Evolutionary conservation across 2,888 invertebrate genomes (phyloP).

Genomic region (Cephus sareptanus): DNA sequence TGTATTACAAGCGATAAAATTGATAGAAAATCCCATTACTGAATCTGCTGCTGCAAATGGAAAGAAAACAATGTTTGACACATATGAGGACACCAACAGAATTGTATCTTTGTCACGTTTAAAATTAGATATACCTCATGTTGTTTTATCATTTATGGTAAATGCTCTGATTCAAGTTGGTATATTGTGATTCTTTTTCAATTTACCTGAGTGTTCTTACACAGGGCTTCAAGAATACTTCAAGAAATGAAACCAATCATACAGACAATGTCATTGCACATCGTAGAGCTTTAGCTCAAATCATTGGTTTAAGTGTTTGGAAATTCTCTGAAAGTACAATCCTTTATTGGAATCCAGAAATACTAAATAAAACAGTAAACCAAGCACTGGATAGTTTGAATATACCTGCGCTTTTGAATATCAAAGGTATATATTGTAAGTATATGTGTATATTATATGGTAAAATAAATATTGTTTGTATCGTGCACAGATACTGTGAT

Average conservation of each 20-base stretch:
- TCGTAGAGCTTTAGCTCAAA: slow-evolving; percentile 39
- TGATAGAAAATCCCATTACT: slow-evolving; percentile 26
- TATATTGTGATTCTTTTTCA: not conserved
- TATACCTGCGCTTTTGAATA: slow-evolving; percentile 21
- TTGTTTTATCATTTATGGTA: slow-evolving; percentile 51
- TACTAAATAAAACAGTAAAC: slow-evolving; percentile 44
- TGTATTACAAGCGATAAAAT: slow-evolving; percentile 41
- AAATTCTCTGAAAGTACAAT: slow-evolving; percentile 55
- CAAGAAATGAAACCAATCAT: not conserved
- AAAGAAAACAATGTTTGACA: not conserved
- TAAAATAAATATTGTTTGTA: not conserved
- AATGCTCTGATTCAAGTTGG: slow-evolving; percentile 16
- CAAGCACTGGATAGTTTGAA: slow-evolving; percentile 41
- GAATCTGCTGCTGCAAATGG: not conserved
- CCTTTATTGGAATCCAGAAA: slow-evolving; percentile 55
- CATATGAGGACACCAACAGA: slow-evolving; percentile 15
- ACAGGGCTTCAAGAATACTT: not conserved
- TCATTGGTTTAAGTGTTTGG: slow-evolving; percentile 54
- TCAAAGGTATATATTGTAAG: slow-evolving; percentile 38
- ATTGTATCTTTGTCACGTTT: slow-evolving; percentile 34
- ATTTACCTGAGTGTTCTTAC: not conserved
- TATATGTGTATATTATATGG: not conserved
- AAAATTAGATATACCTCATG: slow-evolving; percentile 50
- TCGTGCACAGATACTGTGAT: not conserved
- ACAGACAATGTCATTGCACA: not conserved